Evolutionary conservation across 1,140 invertebrate genomes (phyloP), one percentile per base, ranked within the genome.

Genomic region (Alviniconcha marisindica): DNA sequence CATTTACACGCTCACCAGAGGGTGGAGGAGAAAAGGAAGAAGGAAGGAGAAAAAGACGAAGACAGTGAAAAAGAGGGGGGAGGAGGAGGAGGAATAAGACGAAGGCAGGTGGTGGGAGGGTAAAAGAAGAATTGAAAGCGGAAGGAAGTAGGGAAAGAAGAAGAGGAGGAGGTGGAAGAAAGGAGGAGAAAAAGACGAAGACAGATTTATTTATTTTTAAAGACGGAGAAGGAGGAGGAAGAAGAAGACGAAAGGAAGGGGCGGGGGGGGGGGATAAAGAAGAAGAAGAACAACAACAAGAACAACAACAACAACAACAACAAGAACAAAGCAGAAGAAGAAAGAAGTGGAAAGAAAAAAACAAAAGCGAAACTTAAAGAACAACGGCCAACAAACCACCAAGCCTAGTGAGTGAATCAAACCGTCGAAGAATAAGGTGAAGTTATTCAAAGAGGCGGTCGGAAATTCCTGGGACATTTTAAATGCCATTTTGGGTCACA

Each of bases 241-340:
- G n/a, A n/a, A 69, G 66, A 69, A n/a, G 33, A n/a, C 7, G 66
- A 69, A n/a, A 69, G 66, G n/a, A n/a, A 69, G 66, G n/a, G 66
- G n/a, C 10, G n/a, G 66, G n/a, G 66, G n/a, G 66, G n/a, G 33
- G n/a, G 33, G n/a, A n/a, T n/a, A n/a, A n/a, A 69, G 66, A 69
- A 28, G n/a, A 28, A 69, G 66, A 69, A 28, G n/a, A 28, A 69
- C n/a, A 69, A 28, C 7, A 28, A 69, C 7, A 69, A 28, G n/a
- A 28, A 69, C n/a, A 69, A 28, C 7, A 28, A 69, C 7, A 69
- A 28, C 7, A 28, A 69, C 7, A 69, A 28, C 7, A 28, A 69
- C 7, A 69, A 10, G n/a, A 28, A 69, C n/a, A 28, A 69, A n/a
- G n/a, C 10, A 51, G 48, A 51, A 51, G 21, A 21, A 51, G 48